Conservation (phyloP, 2,797 vertebrate genomes). For the Scleropages formosus region DNA sequence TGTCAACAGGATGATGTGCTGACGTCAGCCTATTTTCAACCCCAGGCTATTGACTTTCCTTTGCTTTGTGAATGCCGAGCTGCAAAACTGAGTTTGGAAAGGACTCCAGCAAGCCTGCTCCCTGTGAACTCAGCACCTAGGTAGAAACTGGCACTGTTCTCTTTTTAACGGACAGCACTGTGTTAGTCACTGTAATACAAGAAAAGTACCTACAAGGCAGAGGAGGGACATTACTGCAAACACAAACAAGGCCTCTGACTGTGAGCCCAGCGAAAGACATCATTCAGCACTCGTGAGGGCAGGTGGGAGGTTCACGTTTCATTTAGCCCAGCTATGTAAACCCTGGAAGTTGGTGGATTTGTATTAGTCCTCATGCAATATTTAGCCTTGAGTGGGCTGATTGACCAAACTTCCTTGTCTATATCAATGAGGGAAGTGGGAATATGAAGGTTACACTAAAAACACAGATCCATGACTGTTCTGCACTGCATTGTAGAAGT, state of each 20-base stretch:
- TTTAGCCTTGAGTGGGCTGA: background rate
- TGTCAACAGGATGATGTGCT: too few relatives aligned
- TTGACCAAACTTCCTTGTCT: background rate
- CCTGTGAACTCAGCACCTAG: too few relatives aligned
- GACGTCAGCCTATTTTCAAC: too few relatives aligned
- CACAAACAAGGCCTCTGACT: background rate
- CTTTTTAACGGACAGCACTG: too few relatives aligned
- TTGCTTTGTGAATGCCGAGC: too few relatives aligned
- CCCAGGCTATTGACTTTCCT: too few relatives aligned
- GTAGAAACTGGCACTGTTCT: too few relatives aligned
- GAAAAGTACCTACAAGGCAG: background rate
- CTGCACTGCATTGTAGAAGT: background rate
- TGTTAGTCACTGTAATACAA: background rate
- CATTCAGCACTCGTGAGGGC: too few relatives aligned
- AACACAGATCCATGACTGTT: background rate
- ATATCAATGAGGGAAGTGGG: too few relatives aligned
- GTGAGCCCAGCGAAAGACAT: too few relatives aligned
- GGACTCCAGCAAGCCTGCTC: too few relatives aligned
- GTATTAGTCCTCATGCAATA: background rate
- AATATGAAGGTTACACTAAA: background rate
- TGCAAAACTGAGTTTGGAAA: too few relatives aligned
- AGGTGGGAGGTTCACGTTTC: background rate
- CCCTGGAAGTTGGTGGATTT: background rate
- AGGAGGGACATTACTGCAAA: background rate
- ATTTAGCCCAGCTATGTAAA: background rate